Conservation (phyloP, 2,113 vertebrate species). For the Uropsilus gracilis region DNA sequence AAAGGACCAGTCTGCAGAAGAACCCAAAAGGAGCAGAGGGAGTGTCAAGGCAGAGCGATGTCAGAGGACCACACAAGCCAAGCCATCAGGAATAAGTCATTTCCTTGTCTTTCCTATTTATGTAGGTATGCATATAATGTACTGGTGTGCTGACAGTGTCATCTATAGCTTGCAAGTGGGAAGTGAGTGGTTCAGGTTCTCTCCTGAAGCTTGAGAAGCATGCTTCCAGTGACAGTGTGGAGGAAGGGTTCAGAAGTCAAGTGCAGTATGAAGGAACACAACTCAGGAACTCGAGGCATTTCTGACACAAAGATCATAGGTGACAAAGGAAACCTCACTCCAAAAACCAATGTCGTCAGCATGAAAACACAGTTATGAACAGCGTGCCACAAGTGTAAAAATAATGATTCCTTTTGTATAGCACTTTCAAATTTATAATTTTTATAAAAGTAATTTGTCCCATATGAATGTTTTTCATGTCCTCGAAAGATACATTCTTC, state of each 20-base stretch:
- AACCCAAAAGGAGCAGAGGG: background rate
- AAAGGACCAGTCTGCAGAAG: background rate
- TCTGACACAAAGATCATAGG: background rate
- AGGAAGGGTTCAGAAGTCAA: background rate
- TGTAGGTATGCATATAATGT: too few relatives aligned
- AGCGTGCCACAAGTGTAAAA: background rate
- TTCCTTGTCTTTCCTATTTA: background rate
- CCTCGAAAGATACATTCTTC: background rate
- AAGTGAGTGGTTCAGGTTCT: accelerated
- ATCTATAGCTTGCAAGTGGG: background rate
- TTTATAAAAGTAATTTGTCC: background rate
- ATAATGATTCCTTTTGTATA: background rate
- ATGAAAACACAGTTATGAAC: background rate
- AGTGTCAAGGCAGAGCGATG: background rate
- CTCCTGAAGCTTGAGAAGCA: background rate
- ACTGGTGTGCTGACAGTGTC: background rate
- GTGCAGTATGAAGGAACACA: background rate
- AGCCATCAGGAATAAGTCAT: background rate
- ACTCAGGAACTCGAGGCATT: background rate
- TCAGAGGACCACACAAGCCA: background rate
- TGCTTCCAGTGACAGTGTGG: background rate
- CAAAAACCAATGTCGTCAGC: background rate
- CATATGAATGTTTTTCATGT: background rate
- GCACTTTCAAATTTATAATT: background rate
- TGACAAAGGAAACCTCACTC: background rate